phyloP scores from a whole-genome alignment of 2,888 invertebrate species.

The Nycteola revayana region DNA sequence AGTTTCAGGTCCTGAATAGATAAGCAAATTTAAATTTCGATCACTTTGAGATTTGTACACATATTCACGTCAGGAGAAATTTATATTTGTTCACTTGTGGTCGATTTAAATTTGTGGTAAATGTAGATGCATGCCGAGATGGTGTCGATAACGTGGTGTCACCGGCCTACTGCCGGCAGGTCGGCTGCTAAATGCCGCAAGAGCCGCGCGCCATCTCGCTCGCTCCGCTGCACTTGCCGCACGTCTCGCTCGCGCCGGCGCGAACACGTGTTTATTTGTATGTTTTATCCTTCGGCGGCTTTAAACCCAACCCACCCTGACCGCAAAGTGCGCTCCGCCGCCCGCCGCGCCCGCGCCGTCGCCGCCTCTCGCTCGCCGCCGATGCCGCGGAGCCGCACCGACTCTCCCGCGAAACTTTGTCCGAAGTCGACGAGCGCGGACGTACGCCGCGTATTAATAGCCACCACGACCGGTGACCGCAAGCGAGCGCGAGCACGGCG shows the following conservation, averaged over 20 bases:
- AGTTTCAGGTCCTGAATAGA: no score
- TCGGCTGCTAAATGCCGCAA: slow-evolving; percentile 79
- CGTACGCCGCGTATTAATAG: slow-evolving; percentile 79
- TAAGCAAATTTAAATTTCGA: no score
- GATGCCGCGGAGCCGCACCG: slow-evolving; percentile 66
- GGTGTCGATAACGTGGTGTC: slow-evolving; percentile 6
- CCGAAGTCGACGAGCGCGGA: slow-evolving; percentile 80
- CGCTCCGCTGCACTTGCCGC: slow-evolving; percentile 56
- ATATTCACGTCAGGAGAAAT: no score
- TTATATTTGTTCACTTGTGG: no score
- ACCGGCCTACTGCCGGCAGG: slow-evolving; percentile 48
- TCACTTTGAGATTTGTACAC: no score
- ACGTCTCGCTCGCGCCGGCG: slow-evolving; percentile 83
- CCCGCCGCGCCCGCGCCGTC: slow-evolving; percentile 81
- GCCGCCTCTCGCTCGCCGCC: slow-evolving; percentile 74
- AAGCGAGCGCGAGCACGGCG: slow-evolving; percentile 47
- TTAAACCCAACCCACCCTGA: slow-evolving; percentile 86
- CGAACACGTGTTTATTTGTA: slow-evolving; percentile 84
- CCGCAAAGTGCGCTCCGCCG: slow-evolving; percentile 84
- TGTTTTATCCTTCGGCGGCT: slow-evolving; percentile 85
- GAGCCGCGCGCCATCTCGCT: slow-evolving; percentile 66
- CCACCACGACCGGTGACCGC: slow-evolving; percentile 72
- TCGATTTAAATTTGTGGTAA: no score
- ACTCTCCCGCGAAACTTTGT: slow-evolving; percentile 79
- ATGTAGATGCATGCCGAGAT: no score